These are phyloP conservation scores for Valencia hispanica DNA, from an alignment of 2,797 vertebrate genomes.

Conservation along the genomic window DNA sequence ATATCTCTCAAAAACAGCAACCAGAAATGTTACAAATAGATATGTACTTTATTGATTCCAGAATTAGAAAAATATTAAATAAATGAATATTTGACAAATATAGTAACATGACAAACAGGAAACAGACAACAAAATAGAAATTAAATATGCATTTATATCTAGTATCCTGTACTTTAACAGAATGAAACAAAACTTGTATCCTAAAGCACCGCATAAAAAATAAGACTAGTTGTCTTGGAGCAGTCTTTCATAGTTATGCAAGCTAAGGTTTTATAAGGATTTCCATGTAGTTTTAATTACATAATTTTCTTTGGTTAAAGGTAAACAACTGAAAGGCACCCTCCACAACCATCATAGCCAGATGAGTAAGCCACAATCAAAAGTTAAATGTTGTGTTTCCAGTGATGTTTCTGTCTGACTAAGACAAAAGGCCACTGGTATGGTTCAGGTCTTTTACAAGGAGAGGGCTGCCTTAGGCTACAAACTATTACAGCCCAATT, in stretches of 20 bases:
- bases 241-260: background rate
- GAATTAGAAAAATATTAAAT: background rate
- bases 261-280: background rate
- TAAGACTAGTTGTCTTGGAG: background rate
- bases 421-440: slow-evolving; percentile 17
- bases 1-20: no score
- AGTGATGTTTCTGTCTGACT: background rate
- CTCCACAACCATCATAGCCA: background rate
- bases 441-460: slow-evolving; percentile 58
- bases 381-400: background rate
- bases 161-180: no score
- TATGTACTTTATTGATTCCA: background rate
- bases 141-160: no score
- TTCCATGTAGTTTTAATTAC: background rate
- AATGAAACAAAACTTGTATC: no score
- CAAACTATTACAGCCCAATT: slow-evolving; percentile 61
- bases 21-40: background rate
- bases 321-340: background rate
- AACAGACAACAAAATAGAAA: background rate
- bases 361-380: background rate
- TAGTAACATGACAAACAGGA: background rate
- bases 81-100: no score
- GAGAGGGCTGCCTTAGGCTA: slow-evolving; percentile 37
- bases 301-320: background rate
- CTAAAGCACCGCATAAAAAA: no score